Base-by-base conservation (phyloP, 2,888 invertebrate species). In the Dendrolimus pini region DNA sequence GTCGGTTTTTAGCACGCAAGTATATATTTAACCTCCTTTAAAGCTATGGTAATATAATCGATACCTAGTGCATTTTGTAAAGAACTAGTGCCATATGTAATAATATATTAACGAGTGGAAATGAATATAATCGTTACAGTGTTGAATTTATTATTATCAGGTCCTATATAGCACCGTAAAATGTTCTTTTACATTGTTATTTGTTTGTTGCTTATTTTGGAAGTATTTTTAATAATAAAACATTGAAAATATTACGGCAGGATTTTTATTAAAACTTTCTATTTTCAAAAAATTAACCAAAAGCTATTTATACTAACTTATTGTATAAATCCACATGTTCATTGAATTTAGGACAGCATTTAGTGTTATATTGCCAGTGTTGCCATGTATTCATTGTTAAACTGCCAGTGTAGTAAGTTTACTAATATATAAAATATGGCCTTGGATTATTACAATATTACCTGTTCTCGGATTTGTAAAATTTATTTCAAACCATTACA, bases 181-280 rank as follows among this genome's bases (percentile, higher is more conserved):
- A 79, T 74, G 75, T 82, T 79, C 79, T 80, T 85, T 87, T 86
- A 88, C 77, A 82, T 89, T 89, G 88, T 89, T 89, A 87, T 81
- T 88, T 89, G 87, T 89, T 89, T 89, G 89, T 89, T 89, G 89
- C 89, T 89, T 89, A 88, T 87, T 89, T 88, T 89, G 81, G 84
- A 87, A 85, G 82, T 86, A 86, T 88, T 88, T 83, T 88, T 80
- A 80, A 82, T 83, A 86, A 85, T 84, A 86, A 85, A 85, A 83
- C 64, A 72, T 74, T 65, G 82, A 84, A 82, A 74, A 69, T 67
- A 80, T 77, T 75, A 82, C 76, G 77, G 78, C 80, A 80, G 77
- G 77, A 80, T 78, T 86, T 88, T 87, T 82, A 84, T 85, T 87
- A 74, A 78, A 81, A 81, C 77, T 67, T 77, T 10, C 81, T 82